These are phyloP conservation scores for Amphiprion ocellaris DNA, from an alignment of 2,113 vertebrate genomes.

Conservation along the genomic window DNA sequence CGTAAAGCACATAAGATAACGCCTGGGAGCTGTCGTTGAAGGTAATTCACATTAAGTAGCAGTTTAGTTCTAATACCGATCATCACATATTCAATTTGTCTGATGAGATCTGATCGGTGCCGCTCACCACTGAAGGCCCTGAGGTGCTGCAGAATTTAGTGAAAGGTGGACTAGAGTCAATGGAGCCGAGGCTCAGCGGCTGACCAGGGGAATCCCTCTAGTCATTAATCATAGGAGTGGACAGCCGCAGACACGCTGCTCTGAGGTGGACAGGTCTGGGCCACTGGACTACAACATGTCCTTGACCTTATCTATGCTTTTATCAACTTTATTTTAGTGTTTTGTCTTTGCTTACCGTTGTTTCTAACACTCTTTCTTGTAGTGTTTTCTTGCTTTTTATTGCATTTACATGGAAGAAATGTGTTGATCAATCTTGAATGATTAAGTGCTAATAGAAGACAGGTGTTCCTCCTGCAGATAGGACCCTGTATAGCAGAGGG, in stretches of 20 bases:
- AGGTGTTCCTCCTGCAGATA: constrained; percentile 21
- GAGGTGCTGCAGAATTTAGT: constrained; percentile 54
- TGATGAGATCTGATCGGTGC: not conserved
- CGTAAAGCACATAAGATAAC: no score
- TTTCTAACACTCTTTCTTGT: not conserved
- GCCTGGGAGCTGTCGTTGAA: not conserved
- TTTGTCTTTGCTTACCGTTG: not conserved
- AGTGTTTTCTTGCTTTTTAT: not conserved
- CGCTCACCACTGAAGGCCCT: constrained; percentile 39
- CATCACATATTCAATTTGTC: constrained; percentile 8
- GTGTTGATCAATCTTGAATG: constrained; percentile 26
- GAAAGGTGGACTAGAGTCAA: constrained; percentile 75
- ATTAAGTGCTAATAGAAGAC: constrained; percentile 44
- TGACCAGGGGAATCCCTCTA: constrained; percentile 85
- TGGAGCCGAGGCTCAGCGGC: constrained; percentile 67
- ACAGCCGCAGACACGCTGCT: constrained; percentile 84
- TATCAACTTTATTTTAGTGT: not conserved
- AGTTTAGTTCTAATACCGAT: not conserved
- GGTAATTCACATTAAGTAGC: not conserved
- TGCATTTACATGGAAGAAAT: not conserved
- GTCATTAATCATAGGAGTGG: constrained; percentile 93
- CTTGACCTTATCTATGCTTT: constrained; percentile 63
- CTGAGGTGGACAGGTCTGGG: constrained; percentile 76
- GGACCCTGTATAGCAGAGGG: constrained; percentile 27
- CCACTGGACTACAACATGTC: constrained; percentile 50